Evolutionary conservation across 2,113 vertebrate species (phyloP).

Genomic region (Probosciger aterrimus): DNA sequence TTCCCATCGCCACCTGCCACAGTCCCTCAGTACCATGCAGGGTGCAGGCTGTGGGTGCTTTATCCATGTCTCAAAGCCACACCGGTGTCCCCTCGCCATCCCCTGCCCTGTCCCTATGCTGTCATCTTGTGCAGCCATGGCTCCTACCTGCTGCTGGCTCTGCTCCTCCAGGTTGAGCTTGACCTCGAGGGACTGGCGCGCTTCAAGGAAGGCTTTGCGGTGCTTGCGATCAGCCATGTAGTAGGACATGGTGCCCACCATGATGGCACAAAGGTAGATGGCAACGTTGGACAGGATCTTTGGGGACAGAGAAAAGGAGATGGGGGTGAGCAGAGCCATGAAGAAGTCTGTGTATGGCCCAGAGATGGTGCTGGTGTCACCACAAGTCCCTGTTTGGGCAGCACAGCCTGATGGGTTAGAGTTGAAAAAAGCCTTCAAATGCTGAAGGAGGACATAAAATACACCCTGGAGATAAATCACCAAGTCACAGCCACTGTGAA

Average conservation of each 20-base stretch:
- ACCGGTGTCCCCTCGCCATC: rapidly evolving
- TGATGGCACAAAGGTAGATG: slow-evolving; percentile 86
- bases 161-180: slow-evolving; percentile 95
- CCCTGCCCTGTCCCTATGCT: not conserved
- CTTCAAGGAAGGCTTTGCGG: slow-evolving; percentile 92
- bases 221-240: slow-evolving; percentile 96
- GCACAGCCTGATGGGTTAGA: not conserved
- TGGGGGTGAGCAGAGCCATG: rapidly evolving
- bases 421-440: not conserved
- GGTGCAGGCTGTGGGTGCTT: not conserved
- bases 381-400: not conserved
- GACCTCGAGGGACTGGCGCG: slow-evolving; percentile 92
- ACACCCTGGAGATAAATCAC: not conserved
- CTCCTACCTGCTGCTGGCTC: slow-evolving; percentile 90
- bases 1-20: rapidly evolving
- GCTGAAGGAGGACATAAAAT: not conserved
- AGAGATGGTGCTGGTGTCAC: rapidly evolving
- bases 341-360: rapidly evolving
- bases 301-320: not conserved
- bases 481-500: rapidly evolving
- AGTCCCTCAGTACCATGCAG: rapidly evolving
- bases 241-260: slow-evolving; percentile 88
- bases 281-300: slow-evolving; percentile 88
- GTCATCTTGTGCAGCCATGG: not conserved
- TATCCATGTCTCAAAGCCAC: not conserved